A percentile compares a stretch with the other conserved stretches of the same genome.
phyloP scores from a whole-genome alignment of 2,797 vertebrate species.

The Lophius americanus region DNA sequence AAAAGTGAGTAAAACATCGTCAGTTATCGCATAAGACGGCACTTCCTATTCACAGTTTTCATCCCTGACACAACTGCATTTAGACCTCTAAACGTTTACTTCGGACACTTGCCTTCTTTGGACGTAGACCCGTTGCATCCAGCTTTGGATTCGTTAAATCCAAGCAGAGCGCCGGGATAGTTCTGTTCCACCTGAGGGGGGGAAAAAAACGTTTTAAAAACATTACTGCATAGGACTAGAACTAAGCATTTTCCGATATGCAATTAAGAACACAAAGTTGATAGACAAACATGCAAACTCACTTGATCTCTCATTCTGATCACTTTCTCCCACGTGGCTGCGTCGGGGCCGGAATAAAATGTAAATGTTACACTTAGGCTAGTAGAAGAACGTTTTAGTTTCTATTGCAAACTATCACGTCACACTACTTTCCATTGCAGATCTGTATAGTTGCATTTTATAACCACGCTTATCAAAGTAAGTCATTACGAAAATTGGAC shows the following conservation, averaged over 20 bases:
- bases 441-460: fast-evolving
- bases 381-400: background rate
- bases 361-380: background rate
- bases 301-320: background rate
- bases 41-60: conserved; percentile 78
- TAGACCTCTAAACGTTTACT: fast-evolving
- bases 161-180: fast-evolving
- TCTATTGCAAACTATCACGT: background rate
- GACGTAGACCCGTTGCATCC: background rate
- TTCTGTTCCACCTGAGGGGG: background rate
- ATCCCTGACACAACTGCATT: background rate
- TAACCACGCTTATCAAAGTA: background rate
- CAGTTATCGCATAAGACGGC: conserved; percentile 86
- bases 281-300: background rate
- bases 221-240: too few species aligned
- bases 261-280: too few species aligned
- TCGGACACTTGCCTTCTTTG: conserved; percentile 23
- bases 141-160: fast-evolving
- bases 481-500: too few species aligned
- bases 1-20: conserved; percentile 70
- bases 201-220: background rate
- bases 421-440: too few species aligned
- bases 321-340: conserved; percentile 47
- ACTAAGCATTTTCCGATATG: too few species aligned
- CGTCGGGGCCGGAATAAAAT: background rate